These are phyloP conservation scores for Pachycephus smyrnensis DNA, from an alignment of 2,888 invertebrate genomes.

Conservation along the genomic window DNA sequence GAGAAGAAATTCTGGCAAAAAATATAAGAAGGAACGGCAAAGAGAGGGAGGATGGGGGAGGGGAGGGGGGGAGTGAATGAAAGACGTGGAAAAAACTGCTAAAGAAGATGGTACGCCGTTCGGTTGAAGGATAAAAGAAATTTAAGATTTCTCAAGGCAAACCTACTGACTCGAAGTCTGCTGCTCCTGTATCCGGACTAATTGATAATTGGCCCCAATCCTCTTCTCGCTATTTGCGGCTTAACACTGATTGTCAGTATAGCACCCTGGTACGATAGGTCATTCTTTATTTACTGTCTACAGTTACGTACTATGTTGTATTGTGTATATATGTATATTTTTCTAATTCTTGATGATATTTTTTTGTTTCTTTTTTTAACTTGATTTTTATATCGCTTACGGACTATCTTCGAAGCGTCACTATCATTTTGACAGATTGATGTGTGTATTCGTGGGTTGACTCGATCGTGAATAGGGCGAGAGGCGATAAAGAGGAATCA, in stretches of 20 bases:
- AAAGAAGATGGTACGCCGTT: neutral
- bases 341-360: neutral
- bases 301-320: too few relatives aligned
- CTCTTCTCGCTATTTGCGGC: constrained; percentile 40
- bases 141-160: neutral
- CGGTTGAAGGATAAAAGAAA: constrained; percentile 4
- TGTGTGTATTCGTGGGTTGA: neutral
- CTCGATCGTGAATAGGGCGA: neutral
- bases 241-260: constrained; percentile 24
- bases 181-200: constrained; percentile 14
- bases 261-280: neutral
- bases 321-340: neutral
- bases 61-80: neutral
- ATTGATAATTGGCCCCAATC: constrained; percentile 48
- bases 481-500: neutral
- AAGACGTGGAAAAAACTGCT: neutral
- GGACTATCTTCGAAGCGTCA: neutral
- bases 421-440: neutral
- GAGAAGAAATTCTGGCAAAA: neutral
- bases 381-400: neutral
- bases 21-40: neutral
- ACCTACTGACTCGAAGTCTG: neutral
- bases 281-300: neutral
- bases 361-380: neutral
- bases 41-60: neutral